phyloP scores from a whole-genome alignment of 2,113 vertebrate genomes.

The Anguilla rostrata region DNA sequence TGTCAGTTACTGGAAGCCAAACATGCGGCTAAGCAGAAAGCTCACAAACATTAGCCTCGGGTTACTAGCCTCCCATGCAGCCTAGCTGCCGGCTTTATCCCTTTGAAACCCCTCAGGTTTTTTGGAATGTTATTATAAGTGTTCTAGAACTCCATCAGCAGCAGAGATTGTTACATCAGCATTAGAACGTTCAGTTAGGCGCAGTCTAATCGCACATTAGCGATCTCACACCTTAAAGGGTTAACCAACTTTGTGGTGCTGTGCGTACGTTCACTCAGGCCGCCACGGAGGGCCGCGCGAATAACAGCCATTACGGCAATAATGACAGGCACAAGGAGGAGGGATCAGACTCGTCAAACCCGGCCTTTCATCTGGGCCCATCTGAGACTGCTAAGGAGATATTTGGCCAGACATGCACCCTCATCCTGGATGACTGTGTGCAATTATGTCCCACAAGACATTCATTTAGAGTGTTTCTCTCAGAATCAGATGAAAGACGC shows the following conservation, averaged over 20 bases:
- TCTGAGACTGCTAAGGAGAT: constrained; percentile 64
- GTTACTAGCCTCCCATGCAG: not conserved
- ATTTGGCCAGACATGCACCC: constrained; percentile 62
- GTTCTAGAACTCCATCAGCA: no score
- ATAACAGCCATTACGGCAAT: constrained; percentile 58
- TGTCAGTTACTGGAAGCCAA: not conserved
- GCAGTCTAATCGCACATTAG: no score
- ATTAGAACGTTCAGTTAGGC: no score
- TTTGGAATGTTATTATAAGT: no score
- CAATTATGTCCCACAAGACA: constrained; percentile 68
- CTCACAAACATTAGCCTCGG: not conserved
- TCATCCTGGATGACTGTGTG: constrained; percentile 67
- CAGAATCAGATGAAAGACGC: constrained; percentile 64
- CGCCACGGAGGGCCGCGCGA: constrained; percentile 63
- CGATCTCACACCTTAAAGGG: no score
- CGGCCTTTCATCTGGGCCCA: constrained; percentile 55
- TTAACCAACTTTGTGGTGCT: constrained; percentile 25
- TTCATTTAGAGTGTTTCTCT: constrained; percentile 65
- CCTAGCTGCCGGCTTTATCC: not conserved
- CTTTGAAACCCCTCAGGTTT: constrained; percentile 38
- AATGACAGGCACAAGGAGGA: constrained; percentile 62
- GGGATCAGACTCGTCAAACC: constrained; percentile 61
- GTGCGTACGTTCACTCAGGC: constrained; percentile 56
- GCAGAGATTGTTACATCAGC: no score
- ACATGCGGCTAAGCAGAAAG: not conserved